Base-by-base conservation (phyloP, 2,797 vertebrate species). In the Gallinago solitaria region DNA sequence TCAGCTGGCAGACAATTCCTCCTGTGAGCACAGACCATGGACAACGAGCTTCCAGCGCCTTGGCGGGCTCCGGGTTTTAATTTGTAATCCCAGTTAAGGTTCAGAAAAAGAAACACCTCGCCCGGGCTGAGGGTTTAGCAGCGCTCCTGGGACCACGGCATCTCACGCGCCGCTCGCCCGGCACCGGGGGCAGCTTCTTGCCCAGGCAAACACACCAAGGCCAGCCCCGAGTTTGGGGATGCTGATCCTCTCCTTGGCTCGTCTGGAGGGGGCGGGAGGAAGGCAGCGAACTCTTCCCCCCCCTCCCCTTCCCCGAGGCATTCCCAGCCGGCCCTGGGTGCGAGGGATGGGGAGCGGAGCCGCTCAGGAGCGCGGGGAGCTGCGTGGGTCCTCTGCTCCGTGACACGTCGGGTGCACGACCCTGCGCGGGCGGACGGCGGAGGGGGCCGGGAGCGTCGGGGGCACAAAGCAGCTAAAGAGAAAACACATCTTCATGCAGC, bases 401-500 rank as follows among this genome's bases (percentile, higher is more conserved):
- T 45, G 77, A 96, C 86, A 64, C 92, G 91, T 77, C 17, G 50
- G 96, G 75, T 12, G 83, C 89, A 8, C 59, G 25, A 5, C 80
- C 74, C 9, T 3, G 43, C 79, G 79, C 85, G 17, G 92, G 7
- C 6, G 83, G 64, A 14, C 41, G 33, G 93, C 82, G 75, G 61
- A 75, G 65, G 61, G 91, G 87, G 85, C 88, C 85, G 50, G 30
- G 84, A 70, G 76, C 95, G 12, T 13, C 32, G 87, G 92, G 88
- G 95, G 93, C 95, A 77, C 20, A 83, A 93, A 91, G 90, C 47
- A 65, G 96, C 97, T 97, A 85, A 92, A 85, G 94, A 83, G 93
- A 70, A 88, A 95, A 69, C 16, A 41, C 84, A 51, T 97, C 97
- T 96, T 97, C 97, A 96, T 96, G 97, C 98, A 97, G 97, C 92